phyloP scores from a whole-genome alignment of 1,140 invertebrate genomes.

The Anagrus nilaparvatae region DNA sequence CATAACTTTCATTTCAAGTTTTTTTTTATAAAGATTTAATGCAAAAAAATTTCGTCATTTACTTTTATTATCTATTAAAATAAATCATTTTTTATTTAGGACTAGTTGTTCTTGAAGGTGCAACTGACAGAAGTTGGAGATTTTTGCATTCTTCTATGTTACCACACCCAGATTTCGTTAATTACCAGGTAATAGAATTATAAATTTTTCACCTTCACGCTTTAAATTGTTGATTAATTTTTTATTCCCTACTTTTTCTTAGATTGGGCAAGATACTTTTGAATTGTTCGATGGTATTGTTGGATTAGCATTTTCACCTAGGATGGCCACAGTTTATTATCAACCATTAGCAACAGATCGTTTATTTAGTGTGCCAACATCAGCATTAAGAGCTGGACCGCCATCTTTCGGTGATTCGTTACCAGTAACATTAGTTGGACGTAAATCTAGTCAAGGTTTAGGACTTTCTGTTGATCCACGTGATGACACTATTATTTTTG shows the following conservation, averaged over 20 bases:
- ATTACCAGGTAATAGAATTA: conserved; percentile 51
- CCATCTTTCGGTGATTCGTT: conserved; percentile 55
- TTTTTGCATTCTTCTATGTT: conserved; percentile 68
- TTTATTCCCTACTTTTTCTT: conserved; percentile 8
- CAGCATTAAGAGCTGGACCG: conserved; percentile 58
- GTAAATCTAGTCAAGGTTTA: conserved; percentile 71
- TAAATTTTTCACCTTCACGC: too few relatives aligned
- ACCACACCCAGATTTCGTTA: conserved; percentile 64
- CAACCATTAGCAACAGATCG: conserved; percentile 74
- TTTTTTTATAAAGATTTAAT: neutral
- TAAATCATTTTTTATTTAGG: conserved; percentile 35
- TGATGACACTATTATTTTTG: conserved; percentile 61
- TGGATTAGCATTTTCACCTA: conserved; percentile 62
- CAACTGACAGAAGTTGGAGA: conserved; percentile 63
- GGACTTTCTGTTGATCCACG: conserved; percentile 56
- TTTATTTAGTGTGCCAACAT: conserved; percentile 63
- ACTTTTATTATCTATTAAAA: neutral
- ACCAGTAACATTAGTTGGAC: conserved; percentile 63
- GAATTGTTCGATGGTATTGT: conserved; percentile 72
- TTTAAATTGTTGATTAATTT: too few relatives aligned
- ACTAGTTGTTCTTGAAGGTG: conserved; percentile 62
- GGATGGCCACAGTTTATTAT: conserved; percentile 57
- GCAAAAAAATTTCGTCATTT: neutral
- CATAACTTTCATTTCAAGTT: neutral
- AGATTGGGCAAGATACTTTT: conserved; percentile 50